Evolutionary conservation across 2,888 invertebrate species (phyloP).

Genomic region (Tenthredo distinguenda): DNA sequence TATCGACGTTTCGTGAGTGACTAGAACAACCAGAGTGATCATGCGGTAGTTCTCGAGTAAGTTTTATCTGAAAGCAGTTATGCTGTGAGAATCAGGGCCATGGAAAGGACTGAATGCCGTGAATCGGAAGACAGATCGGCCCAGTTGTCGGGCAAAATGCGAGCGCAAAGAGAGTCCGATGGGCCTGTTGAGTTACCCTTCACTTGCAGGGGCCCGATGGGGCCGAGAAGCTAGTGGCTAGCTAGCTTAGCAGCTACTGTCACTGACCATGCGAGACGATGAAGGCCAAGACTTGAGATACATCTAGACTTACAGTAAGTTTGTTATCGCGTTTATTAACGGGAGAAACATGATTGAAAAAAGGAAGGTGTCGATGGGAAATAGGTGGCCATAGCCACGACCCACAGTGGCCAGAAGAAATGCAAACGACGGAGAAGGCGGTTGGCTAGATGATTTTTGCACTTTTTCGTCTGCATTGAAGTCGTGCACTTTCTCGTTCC

Average conservation of each 20-base stretch:
- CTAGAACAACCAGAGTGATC: slow-evolving; percentile 3
- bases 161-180: slow-evolving; percentile 41
- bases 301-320: not conserved
- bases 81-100: slow-evolving; percentile 22
- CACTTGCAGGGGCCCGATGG: slow-evolving; percentile 44
- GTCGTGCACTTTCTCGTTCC: slow-evolving; percentile 37
- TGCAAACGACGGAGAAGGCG: not conserved
- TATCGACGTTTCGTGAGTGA: not conserved
- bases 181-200: slow-evolving; percentile 45
- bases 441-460: not conserved
- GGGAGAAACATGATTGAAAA: not conserved
- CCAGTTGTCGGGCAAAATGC: slow-evolving; percentile 48
- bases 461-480: slow-evolving; percentile 9
- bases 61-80: slow-evolving; percentile 26
- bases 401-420: not conserved
- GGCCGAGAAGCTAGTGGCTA: slow-evolving; percentile 21
- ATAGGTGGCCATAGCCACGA: slow-evolving; percentile 11
- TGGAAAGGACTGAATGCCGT: slow-evolving; percentile 39
- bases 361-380: not conserved
- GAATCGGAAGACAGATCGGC: slow-evolving; percentile 50
- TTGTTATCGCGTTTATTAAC: slow-evolving; percentile 19
- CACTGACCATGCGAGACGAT: slow-evolving; percentile 49
- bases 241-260: slow-evolving; percentile 9
- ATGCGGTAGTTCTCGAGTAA: not conserved
- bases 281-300: slow-evolving; percentile 22